Base-by-base conservation (phyloP, 2,113 vertebrate genomes). In the Egretta garzetta region DNA sequence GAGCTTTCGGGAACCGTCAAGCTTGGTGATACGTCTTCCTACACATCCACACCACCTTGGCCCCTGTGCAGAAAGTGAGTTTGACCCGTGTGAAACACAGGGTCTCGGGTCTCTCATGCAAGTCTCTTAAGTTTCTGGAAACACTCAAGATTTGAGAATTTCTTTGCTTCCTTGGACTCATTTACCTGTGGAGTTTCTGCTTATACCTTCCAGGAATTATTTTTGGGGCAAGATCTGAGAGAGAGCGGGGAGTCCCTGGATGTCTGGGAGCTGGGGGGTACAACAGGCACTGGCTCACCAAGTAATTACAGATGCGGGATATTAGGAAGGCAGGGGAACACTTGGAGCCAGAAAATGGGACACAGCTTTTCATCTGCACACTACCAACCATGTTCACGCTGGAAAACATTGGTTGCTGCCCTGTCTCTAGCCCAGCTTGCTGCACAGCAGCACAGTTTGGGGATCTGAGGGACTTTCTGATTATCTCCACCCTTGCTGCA, bases 1-100 rank as follows among this genome's bases (percentile, higher is more conserved):
- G 33, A 76, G 62, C 23, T 75, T 62, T 14, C 1, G 4, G 60
- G 77, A 74, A 2, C 47, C 0, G 0, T n/a, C 5, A 12, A 5
- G 13, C 24, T 35, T 30, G 6, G 24, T 30, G 23, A 3, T n/a
- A 3, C 33, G 21, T 9, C 13, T 43, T 49, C 39, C 33, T 72
- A 4, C 12, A 4, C 17, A n/a, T n/a, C 35, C 41, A 6, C 14
- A 49, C 1, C 24, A 33, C 73, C 17, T 35, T 8, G 10, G 19
- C 32, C 27, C 16, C 30, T 18, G 13, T 53, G 23, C n/a, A 27
- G 21, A 27, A 33, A 45, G 32, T 19, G 22, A 2, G 55, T 63
- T 68, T 63, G 28, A 62, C 49, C 30, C 17, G 4, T 33, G 12
- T 52, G 23, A 35, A 81, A 43, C n/a, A 11, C 12, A 50, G 12